Percentiles rank a stretch among this genome's conserved stretches.
These are phyloP conservation scores for Caerostris extrusa DNA, from an alignment of 1,140 invertebrate species.

Conservation along the genomic window DNA sequence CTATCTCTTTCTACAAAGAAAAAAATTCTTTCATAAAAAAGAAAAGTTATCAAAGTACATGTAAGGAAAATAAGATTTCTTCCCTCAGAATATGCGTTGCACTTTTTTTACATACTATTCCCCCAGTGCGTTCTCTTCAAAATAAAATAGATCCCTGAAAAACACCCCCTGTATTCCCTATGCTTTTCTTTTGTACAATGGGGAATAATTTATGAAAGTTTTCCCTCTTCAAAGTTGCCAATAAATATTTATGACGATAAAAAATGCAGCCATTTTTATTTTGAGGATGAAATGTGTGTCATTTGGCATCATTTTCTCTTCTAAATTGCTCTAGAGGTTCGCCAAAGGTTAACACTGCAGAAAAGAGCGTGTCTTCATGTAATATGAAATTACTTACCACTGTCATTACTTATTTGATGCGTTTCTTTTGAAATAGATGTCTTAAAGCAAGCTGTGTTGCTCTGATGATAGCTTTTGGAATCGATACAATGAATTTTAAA, in stretches of 20 bases:
- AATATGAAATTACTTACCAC: neutral
- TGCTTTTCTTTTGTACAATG: neutral
- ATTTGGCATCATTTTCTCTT: neutral
- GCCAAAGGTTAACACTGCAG: neutral
- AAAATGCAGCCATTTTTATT: neutral
- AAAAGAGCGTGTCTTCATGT: neutral
- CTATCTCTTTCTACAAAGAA: neutral
- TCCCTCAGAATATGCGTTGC: neutral
- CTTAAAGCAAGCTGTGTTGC: no score
- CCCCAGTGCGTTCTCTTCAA: neutral
- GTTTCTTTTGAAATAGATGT: neutral
- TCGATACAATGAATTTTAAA: no score
- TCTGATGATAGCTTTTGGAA: no score
- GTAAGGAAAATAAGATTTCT: neutral
- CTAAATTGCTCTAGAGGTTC: neutral
- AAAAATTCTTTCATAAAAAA: neutral
- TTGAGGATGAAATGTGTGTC: neutral
- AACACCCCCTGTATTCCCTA: neutral
- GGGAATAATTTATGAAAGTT: neutral
- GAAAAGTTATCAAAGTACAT: neutral
- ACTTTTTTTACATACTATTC: neutral
- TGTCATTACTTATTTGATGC: neutral
- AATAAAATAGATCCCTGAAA: neutral
- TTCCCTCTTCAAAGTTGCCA: neutral
- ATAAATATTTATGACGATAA: neutral